A percentile compares a stretch with the other conserved stretches of the same genome.
phyloP scores from a whole-genome alignment of 2,113 vertebrate species.

The Pipra filicauda region DNA sequence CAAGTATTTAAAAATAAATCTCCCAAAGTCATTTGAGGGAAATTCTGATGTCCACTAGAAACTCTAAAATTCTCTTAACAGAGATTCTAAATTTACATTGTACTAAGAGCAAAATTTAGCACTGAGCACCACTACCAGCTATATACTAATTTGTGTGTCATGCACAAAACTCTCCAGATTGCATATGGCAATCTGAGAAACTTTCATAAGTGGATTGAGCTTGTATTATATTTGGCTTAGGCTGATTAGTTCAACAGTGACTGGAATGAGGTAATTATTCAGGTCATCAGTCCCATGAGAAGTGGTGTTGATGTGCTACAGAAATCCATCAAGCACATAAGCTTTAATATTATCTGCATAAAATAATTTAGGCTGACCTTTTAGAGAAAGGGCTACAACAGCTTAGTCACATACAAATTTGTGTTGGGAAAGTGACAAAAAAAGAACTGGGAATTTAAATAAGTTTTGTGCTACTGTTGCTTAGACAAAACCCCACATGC shows the following conservation, averaged over 20 bases:
- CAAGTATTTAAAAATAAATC: not conserved
- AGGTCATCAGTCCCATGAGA: not conserved
- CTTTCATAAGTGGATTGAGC: not conserved
- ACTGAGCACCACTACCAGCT: not conserved
- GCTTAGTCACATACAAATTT: not conserved
- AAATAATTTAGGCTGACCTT: constrained; percentile 33
- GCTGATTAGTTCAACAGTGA: not conserved
- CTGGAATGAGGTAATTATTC: constrained; percentile 1
- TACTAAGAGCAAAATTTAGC: not conserved
- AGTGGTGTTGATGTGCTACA: constrained; percentile 8
- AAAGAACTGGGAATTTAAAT: not conserved
- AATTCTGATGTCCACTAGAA: not conserved
- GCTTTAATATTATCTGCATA: not conserved
- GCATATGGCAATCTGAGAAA: not conserved
- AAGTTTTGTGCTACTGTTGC: not conserved
- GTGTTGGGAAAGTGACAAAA: not conserved
- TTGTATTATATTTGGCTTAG: not conserved
- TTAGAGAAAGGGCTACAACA: not conserved
- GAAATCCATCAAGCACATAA: constrained; percentile 13
- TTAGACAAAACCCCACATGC: not conserved
- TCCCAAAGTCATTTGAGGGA: not conserved
- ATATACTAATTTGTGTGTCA: not conserved
- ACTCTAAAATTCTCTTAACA: not conserved
- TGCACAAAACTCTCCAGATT: not conserved
- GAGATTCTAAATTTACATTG: not conserved